These are phyloP conservation scores for Hanleya hanleyi DNA, from an alignment of 2,888 invertebrate species.

Conservation along the genomic window DNA sequence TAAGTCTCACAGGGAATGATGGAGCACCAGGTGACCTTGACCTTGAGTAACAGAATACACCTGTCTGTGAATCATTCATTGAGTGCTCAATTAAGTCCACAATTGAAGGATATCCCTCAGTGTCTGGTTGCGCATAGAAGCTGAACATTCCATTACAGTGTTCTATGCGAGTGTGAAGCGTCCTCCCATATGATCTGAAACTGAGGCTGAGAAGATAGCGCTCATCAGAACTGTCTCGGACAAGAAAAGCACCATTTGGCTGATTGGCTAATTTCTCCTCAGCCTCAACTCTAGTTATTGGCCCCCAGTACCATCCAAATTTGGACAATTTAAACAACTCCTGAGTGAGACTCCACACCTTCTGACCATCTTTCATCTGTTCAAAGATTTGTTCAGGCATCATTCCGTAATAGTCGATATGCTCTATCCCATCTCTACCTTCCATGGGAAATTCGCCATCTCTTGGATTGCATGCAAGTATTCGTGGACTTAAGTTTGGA, in stretches of 20 bases:
- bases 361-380: slow-evolving; percentile 36
- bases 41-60: slow-evolving; percentile 83
- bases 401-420: not conserved
- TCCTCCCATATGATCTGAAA: slow-evolving; percentile 81
- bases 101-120: slow-evolving; percentile 76
- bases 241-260: slow-evolving; percentile 84
- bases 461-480: not conserved
- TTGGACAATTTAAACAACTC: slow-evolving; percentile 74
- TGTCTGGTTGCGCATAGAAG: slow-evolving; percentile 73
- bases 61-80: slow-evolving; percentile 81
- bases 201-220: slow-evolving; percentile 83
- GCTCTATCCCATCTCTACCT: not conserved
- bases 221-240: slow-evolving; percentile 84
- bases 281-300: slow-evolving; percentile 82
- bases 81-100: slow-evolving; percentile 84
- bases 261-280: slow-evolving; percentile 81
- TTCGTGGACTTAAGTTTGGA: not conserved
- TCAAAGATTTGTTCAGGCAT: slow-evolving; percentile 8
- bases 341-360: slow-evolving; percentile 73
- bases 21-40: slow-evolving; percentile 81
- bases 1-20: slow-evolving; percentile 83
- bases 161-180: slow-evolving; percentile 84
- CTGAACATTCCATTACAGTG: slow-evolving; percentile 80
- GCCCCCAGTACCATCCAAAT: slow-evolving; percentile 85
- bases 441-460: not conserved